Evolutionary conservation across 1,140 invertebrate genomes (phyloP), one percentile per base, ranked within the genome.

Genomic region (Neelides sp.): DNA sequence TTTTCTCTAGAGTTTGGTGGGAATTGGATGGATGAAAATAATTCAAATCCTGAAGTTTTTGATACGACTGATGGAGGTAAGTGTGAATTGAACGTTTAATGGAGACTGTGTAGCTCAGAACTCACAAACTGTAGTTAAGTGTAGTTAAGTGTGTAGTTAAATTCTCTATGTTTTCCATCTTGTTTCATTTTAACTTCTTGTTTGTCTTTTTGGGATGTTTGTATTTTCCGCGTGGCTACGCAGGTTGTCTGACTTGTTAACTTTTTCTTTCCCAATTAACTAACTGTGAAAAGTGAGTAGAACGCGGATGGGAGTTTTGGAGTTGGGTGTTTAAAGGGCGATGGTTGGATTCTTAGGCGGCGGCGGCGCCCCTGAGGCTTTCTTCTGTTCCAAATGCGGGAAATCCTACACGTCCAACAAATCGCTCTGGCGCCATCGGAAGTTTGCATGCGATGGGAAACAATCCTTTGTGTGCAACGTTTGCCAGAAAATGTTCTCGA

Each of bases 371-470:
- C 10, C 10, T 37, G 48, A 34, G 15, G 15, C 34, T 1, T 48
- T 52, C 17, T n/a, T 37, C 10, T 55, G 54, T 34, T 15, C n/a
- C 1, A 55, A 50, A 35, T 55, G 54, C 36, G 54, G 54, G 5
- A 50, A 51, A 27, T 19, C 26, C 12, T 55, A 55, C 20, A 50
- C 48, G 7, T 58, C 52, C 0, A 58, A 55, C 27, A 58, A 58
- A 39, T 54, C 52, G n/a, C 20, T 58, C 2, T 58, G 56, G 56
- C 32, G 56, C 15, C 56, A 58, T 27, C 42, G 52, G 27, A 58
- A 58, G 37, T 58, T 58, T 32, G 43, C 52, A 3, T 58, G 52
- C 24, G 49, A 50, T 13, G 44, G 40, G 15, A 54, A 58, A 44
- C 36, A 54, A 28, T 20, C 26, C 0, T 58, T 58, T 42, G 22